These are phyloP conservation scores for Corythornis cristatus DNA, from an alignment of 2,113 vertebrate genomes.

Conservation along the genomic window DNA sequence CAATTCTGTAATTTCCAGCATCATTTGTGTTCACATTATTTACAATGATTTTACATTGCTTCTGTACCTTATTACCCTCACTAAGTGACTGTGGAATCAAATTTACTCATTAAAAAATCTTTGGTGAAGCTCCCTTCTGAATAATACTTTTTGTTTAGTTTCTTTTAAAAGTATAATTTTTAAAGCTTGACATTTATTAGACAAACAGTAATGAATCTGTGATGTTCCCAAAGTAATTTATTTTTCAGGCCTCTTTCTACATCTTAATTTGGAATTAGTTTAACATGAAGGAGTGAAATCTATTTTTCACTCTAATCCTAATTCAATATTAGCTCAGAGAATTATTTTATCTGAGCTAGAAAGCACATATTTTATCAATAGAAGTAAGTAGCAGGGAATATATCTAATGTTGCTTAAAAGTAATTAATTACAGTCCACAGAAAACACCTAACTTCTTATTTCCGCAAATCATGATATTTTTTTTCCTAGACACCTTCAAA, in stretches of 20 bases:
- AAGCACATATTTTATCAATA: not conserved
- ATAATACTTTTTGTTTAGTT: not conserved
- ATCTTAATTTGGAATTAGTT: conserved; percentile 21
- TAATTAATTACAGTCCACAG: not conserved
- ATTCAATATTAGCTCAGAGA: not conserved
- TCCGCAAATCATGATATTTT: not conserved
- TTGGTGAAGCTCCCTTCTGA: not conserved
- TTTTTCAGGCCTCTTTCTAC: not conserved
- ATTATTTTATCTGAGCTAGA: not conserved
- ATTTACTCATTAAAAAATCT: not conserved
- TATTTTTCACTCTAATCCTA: conserved; percentile 32
- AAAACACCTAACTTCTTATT: not conserved
- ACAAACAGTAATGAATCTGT: not conserved
- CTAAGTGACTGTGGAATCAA: not conserved
- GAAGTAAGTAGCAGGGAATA: not conserved
- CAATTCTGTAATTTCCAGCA: not conserved
- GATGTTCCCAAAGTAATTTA: not conserved
- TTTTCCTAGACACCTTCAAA: not conserved
- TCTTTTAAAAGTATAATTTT: not conserved
- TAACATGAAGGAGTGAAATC: not conserved
- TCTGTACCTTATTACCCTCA: not conserved
- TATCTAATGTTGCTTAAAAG: not conserved
- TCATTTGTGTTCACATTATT: not conserved
- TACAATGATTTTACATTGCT: not conserved
- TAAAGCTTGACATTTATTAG: not conserved